Percentiles rank a stretch among this genome's conserved stretches.
These are phyloP conservation scores for Agrilus mali DNA, from an alignment of 2,888 invertebrate genomes.

Conservation along the genomic window DNA sequence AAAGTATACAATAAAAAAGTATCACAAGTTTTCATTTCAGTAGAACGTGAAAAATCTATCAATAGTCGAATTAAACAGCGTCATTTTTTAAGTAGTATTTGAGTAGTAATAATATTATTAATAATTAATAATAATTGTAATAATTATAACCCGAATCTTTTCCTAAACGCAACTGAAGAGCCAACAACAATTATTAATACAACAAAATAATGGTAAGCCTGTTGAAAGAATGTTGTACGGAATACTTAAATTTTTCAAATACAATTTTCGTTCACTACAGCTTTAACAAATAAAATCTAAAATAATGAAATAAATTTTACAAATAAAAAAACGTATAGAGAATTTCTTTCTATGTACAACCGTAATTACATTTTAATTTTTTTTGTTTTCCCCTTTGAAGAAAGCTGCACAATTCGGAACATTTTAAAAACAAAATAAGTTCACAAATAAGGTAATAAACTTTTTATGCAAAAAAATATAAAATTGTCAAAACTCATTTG, in stretches of 20 bases:
- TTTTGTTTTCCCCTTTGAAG: constrained; percentile 11
- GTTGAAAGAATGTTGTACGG: neutral
- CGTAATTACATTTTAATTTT: constrained; percentile 23
- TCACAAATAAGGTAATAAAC: too few species aligned
- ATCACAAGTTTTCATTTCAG: constrained; percentile 33
- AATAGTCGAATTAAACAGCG: too few species aligned
- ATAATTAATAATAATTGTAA: too few species aligned
- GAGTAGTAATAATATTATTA: too few species aligned
- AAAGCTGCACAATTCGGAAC: too few species aligned
- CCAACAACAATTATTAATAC: constrained; percentile 1
- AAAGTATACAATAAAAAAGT: constrained; percentile 34
- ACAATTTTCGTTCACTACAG: constrained; percentile 13
- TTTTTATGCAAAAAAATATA: too few species aligned
- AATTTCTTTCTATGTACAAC: constrained; percentile 27
- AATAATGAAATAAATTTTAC: constrained; percentile 26
- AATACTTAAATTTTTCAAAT: constrained; percentile 11
- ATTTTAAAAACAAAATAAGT: too few species aligned
- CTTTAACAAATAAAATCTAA: constrained; percentile 28
- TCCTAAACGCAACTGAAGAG: constrained; percentile 1
- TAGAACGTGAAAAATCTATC: constrained; percentile 23
- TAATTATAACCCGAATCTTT: constrained; percentile 1
- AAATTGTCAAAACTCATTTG: too few species aligned
- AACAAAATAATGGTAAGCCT: neutral
- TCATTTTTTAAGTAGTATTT: too few species aligned
- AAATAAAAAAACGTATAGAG: constrained; percentile 23